Evolutionary conservation across 2,888 invertebrate genomes (phyloP), one percentile per base, ranked within the genome.

Genomic region (Sepioteuthis lessoniana): DNA sequence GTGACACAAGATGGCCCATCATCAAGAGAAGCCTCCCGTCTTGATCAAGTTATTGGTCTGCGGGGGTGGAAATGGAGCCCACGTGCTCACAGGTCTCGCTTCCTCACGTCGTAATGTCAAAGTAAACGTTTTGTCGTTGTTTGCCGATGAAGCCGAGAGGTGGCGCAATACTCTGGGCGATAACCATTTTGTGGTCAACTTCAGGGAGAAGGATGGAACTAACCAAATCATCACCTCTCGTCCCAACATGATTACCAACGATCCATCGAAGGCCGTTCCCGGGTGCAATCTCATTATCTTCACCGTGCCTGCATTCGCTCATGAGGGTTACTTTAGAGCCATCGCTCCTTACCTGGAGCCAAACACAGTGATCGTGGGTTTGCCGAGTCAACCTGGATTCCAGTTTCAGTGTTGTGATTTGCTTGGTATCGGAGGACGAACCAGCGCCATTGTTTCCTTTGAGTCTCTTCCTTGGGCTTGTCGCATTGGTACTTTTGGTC

Each of bases 31-130:
- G 38, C 92, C 92, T 31, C 46, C 42, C 21, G 92, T 92, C 31
- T 31, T 46, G 92, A 35, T 92, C n/a, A 92, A 92, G n/a, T 46
- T 94, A 28, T 28, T 94, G 8, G 93, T 96, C 25, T 96, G 96
- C 94, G 96, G 96, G 25, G 96, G 96, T 31, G 96, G 96, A 28
- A 96, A 96, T 95, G 96, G 96, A 25, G 96, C 96, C 28, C 96
- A 96, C 93, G 96, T 96, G 47, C 93, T 96, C 93, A 95, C 96
- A 7, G 96, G 95, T 10, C 94, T 95, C 7, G 95, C 96, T 0
- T 93, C 96, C 35, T 93, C 95, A 50, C 94, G 95, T 16, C 94
- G 95, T 31, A 95, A 95, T 38, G 94, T 95, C 21, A 95, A 96
- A 38, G 96, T 96, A 31, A 94, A 96, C 46, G 95, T 96, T 0